Conservation (phyloP, 2,113 vertebrate species). For the Parus major region DNA sequence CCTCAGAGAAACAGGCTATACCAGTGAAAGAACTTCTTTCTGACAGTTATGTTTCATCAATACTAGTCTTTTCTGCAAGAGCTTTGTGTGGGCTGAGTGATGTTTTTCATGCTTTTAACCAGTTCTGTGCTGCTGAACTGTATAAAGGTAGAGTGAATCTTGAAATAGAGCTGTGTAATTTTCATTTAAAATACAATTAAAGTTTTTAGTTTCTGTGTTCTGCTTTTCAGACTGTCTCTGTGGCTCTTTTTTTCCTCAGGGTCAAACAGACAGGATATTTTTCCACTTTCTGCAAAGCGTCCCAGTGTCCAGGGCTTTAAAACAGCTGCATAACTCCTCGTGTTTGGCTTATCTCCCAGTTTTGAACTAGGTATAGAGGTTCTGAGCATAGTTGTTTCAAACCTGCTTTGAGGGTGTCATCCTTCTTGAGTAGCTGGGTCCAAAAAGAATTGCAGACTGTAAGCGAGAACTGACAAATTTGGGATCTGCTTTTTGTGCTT, state of each 20-base stretch:
- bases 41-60: background rate
- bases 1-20: background rate
- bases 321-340: background rate
- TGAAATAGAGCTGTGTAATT: background rate
- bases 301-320: background rate
- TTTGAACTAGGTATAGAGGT: background rate
- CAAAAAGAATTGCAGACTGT: background rate
- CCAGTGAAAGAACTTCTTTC: background rate
- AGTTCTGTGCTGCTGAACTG: background rate
- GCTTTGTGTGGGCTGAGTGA: background rate
- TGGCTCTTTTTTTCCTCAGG: background rate
- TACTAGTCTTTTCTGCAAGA: background rate
- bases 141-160: background rate
- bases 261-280: background rate
- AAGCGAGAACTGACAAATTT: background rate
- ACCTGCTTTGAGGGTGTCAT: background rate
- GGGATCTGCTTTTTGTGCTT: background rate
- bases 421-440: background rate
- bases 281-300: background rate
- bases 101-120: background rate
- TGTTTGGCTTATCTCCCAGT: conserved; percentile 4
- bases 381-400: background rate
- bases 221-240: background rate
- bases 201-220: background rate
- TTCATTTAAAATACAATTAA: background rate